These are phyloP conservation scores for Ginglymostoma cirratum DNA, from an alignment of 2,113 vertebrate genomes.

Conservation along the genomic window DNA sequence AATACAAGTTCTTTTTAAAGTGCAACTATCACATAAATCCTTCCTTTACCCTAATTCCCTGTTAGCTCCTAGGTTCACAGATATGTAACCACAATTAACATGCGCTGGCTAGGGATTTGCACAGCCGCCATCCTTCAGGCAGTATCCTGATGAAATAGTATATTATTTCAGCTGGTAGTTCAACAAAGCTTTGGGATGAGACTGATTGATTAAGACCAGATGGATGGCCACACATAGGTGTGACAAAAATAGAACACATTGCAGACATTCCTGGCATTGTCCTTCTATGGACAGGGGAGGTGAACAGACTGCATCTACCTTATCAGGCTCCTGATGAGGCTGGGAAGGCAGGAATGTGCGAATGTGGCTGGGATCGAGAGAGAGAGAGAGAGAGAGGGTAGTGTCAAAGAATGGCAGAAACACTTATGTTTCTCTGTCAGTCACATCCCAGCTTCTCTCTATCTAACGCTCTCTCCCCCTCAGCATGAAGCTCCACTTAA, in stretches of 20 bases:
- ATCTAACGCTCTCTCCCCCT: conserved; percentile 45
- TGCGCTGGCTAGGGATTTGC: conserved; percentile 47
- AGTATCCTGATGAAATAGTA: conserved; percentile 55
- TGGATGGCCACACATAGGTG: conserved; percentile 79
- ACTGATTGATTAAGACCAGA: conserved; percentile 90
- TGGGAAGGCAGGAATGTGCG: conserved; percentile 60
- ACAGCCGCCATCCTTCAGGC: conserved; percentile 55
- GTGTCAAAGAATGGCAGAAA: neutral
- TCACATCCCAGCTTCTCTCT: conserved; percentile 40
- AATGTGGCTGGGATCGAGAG: neutral
- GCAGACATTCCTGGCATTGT: conserved; percentile 74
- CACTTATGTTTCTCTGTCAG: neutral
- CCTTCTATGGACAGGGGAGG: conserved; percentile 60
- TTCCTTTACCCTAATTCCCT: conserved; percentile 49
- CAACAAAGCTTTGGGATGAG: conserved; percentile 67
- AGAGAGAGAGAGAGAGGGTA: neutral
- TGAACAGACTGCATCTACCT: conserved; percentile 54
- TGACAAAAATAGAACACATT: conserved; percentile 78
- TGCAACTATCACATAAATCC: conserved; percentile 54
- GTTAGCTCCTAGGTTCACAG: conserved; percentile 52
- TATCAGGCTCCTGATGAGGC: conserved; percentile 67
- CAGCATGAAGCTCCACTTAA: conserved; percentile 57
- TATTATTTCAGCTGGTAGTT: conserved; percentile 85
- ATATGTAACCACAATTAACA: conserved; percentile 56
- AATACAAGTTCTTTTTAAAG: conserved; percentile 45